Conservation (phyloP, 1,140 invertebrate genomes). For the Propsilocerus akamusi region DNA sequence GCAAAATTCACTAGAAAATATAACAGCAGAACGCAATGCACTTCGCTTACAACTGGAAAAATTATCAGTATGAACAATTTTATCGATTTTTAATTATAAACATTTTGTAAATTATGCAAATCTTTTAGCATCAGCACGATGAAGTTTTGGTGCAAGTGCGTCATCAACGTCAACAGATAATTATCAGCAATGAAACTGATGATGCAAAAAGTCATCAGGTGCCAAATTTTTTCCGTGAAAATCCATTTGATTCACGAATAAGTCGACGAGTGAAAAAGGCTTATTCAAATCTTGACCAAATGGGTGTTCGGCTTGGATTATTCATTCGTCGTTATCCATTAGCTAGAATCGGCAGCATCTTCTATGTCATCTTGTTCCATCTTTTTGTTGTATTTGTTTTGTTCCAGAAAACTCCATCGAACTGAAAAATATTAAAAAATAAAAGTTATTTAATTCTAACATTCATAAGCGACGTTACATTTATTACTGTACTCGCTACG, state of each 20-base stretch:
- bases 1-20: conserved; percentile 53
- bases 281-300: conserved; percentile 50
- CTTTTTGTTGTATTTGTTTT: conserved; percentile 23
- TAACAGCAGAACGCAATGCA: conserved; percentile 64
- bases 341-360: conserved; percentile 55
- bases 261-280: conserved; percentile 60
- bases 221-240: conserved; percentile 51
- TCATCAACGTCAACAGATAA: conserved; percentile 18
- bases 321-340: conserved; percentile 66
- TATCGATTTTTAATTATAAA: not conserved
- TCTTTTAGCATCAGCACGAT: conserved; percentile 13
- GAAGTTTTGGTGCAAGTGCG: conserved; percentile 12
- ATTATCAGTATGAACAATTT: conserved; percentile 4
- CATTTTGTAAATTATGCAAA: not conserved
- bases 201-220: conserved; percentile 49
- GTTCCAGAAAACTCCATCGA: conserved; percentile 18
- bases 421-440: not conserved
- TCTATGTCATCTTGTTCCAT: conserved; percentile 31
- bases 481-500: too few species aligned
- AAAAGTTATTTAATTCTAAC: too few species aligned
- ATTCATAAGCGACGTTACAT: too few species aligned
- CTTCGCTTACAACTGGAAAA: conserved; percentile 59
- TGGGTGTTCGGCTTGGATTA: conserved; percentile 56
- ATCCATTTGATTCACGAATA: conserved; percentile 57
- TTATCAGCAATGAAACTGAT: conserved; percentile 42